Evolutionary conservation across 2,797 vertebrate species (phyloP), one percentile per base, ranked within the genome.

Genomic region (Enteromius radiatus): DNA sequence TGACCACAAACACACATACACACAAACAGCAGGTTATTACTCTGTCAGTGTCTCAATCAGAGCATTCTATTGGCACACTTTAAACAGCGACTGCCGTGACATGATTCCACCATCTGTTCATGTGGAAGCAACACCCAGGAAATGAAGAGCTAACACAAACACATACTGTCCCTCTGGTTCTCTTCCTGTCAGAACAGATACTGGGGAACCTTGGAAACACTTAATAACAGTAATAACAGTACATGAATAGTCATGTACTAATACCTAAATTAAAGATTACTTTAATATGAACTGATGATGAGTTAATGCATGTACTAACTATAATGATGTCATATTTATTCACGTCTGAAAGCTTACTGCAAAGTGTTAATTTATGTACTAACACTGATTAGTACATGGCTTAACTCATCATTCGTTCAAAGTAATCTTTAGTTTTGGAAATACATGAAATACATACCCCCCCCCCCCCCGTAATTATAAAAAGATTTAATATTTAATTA

Each of bases 61-160:
- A 80, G 82, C 76, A 87, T 84, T 84, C 52, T 61, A 73, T 43
- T 76, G 70, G 54, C 14, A 19, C 70, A 61, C 75, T 76, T 88
- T 86, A 84, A 80, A 81, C 52, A 74, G 67, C 14, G 69, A 86
- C 86, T 68, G 68, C 81, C 36, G 69, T 74, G 76, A 86, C 84
- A 86, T 64, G 80, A 73, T 76, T 65, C 52, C 63, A 64, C 84
- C 84, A 83, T 85, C 83, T 88, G 88, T 85, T 87, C 84, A 77
- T 86, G 80, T 73, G 64, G 75, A 81, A 85, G 59, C 41, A 78
- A 73, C 28, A 63, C 81, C 78, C 56, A 31, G 45, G 9, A 52
- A 52, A 69, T 68, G 21, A 31, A 36, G 73, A 76, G 81, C 70
- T 59, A 59, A 77, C 41, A 38, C 76, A 78, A 54, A 41, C 47